Evolutionary conservation across 2,888 invertebrate genomes (phyloP), one percentile per base, ranked within the genome.

Genomic region (Ophraella communa): DNA sequence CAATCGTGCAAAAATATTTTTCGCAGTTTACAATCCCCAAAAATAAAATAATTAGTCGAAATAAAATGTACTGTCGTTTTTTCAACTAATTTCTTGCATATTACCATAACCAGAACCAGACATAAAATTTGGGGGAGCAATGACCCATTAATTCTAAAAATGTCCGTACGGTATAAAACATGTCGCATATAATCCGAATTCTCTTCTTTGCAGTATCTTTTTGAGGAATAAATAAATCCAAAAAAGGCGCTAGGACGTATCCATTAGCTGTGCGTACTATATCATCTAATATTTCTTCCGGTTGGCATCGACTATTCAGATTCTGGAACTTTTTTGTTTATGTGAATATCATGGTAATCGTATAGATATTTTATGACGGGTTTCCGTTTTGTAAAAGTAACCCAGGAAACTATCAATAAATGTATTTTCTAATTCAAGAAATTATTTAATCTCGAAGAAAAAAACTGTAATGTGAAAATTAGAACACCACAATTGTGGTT

Each of bases 271-370:
- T 53, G 66, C 57, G 66, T 65, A 68, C 71, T 80, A 75, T 76
- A 78, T 80, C 80, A 80, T 78, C 73, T 73, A 73, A 74, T 78
- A 79, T 79, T 77, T 77, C 79, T 80, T 79, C 80, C 80, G 79
- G 76, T 79, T 77, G 78, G 78, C 78, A 78, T 78, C 76, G 77
- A 74, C 76, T 76, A 78, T 76, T 75, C 78, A 77, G 75, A 76
- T 76, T 78, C 72, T 73, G 73, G 74, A 77, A 75, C 72, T 78
- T 79, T 79, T 80, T 77, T 78, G 77, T 76, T 75, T 75, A 76
- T 75, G 73, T 64, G 76, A 69, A 75, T 76, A 73, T 76, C 75
- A 78, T 78, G 78, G 74, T 76, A 78, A 78, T 78, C 73, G 70
- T 62, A 57, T 62, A 57, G 61, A 58, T 65, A 65, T 65, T 60